Base-by-base conservation (phyloP, 2,888 invertebrate genomes). In the Acrocyrtus sp. region DNA sequence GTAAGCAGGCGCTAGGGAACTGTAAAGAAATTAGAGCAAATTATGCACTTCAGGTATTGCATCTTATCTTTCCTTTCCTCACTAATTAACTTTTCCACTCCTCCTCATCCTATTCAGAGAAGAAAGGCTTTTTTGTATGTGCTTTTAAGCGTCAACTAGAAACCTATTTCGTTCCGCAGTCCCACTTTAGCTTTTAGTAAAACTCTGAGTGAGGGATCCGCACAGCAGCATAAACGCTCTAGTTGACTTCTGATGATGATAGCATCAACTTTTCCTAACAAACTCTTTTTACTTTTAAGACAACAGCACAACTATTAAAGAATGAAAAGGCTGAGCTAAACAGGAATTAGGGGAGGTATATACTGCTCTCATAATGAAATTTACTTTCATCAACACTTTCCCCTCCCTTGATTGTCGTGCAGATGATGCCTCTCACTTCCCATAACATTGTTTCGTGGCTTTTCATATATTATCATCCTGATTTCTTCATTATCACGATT, bases 1-100 rank as follows among this genome's bases (percentile, higher is more conserved):
- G 75, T 77, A 75, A 78, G 74, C 74, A 79, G 65, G 76, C 76
- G 77, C 66, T 54, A 53, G 69, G 61, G 76, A 80, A 81, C 78
- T 81, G 79, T 80, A 77, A 81, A 80, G 80, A 81, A 81, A 81
- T 81, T 81, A 81, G 81, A 80, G 77, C 79, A 80, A 81, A 81
- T 80, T 81, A 81, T 80, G 77, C 77, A 80, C 79, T 80, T 79
- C 81, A 81, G 81, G 81, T 81, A 81, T 80, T 80, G 78, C 79
- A 76, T 34, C 72, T 73, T 70, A 73, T 74, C 75, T 53, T 61
- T 39, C 56, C 53, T 41, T 43, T 54, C 66, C 29, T 47, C 43
- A 17, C 8, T 53, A 34, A 34, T 34, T 34, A 34, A 34, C 34
- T 34, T 22, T 27, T 43, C 19, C 50, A n/a, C 48, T 48, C 53